Percentiles rank a stretch among this genome's conserved stretches.
phyloP scores from a whole-genome alignment of 2,797 vertebrate species.

The Psittacula derbiana region DNA sequence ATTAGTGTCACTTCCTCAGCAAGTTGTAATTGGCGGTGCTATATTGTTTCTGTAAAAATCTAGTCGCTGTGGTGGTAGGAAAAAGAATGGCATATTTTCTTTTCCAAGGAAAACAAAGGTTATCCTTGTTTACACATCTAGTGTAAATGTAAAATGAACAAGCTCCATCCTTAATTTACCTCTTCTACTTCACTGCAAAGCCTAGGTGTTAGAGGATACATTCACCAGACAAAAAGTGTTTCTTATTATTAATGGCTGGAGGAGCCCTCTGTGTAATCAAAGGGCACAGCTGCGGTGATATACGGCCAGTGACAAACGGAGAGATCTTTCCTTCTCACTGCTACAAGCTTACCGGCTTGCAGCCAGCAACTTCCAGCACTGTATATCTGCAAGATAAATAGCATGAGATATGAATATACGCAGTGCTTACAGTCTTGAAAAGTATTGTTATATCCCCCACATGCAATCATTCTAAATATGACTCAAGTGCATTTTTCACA shows the following conservation, averaged over 20 bases:
- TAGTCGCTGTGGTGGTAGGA: background rate
- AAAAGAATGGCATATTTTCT: constrained; percentile 40
- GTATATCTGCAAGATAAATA: constrained; percentile 83
- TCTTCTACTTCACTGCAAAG: constrained; percentile 54
- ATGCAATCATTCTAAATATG: constrained; percentile 76
- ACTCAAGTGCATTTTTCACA: constrained; percentile 77
- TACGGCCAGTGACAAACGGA: constrained; percentile 77
- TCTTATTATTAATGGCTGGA: constrained; percentile 81
- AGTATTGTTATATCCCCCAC: constrained; percentile 76
- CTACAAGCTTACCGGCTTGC: constrained; percentile 73
- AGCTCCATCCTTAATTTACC: constrained; percentile 72
- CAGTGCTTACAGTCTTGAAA: constrained; percentile 76
- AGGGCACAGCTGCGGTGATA: constrained; percentile 81
- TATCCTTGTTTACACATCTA: constrained; percentile 57
- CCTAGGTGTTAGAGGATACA: constrained; percentile 75
- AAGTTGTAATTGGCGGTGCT: constrained; percentile 34
- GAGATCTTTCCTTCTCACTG: constrained; percentile 71
- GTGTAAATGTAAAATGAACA: constrained; percentile 64
- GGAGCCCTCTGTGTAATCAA: constrained; percentile 81
- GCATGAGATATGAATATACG: constrained; percentile 75
- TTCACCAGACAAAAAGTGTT: constrained; percentile 80
- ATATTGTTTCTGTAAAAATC: constrained; percentile 27
- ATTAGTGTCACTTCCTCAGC: constrained; percentile 46
- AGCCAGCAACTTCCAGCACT: constrained; percentile 68
- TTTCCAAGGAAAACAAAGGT: constrained; percentile 58